Evolutionary conservation across 2,797 vertebrate genomes (phyloP), one percentile per base, ranked within the genome.

Genomic region (Coendou prehensilis): DNA sequence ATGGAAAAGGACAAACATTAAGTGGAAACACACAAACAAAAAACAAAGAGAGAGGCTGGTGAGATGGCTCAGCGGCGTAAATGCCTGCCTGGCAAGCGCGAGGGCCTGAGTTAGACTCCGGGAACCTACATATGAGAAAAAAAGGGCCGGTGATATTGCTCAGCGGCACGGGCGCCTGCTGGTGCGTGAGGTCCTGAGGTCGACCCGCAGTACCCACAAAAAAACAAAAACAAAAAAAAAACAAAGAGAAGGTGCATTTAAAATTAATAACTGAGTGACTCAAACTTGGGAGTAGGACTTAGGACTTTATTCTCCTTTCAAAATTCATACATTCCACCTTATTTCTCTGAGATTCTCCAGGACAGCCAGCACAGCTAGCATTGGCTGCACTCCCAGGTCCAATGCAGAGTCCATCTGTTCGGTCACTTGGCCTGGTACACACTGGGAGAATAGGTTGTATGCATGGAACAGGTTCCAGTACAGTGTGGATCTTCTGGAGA

Each of bases 401-500:
- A 78, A 79, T 23, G 61, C 80, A 81, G 87, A 30, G 71, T 52
- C 97, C 97, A 97, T 97, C 97, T 98, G 96, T 85, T 97, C 0
- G 1, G 67, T 94, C 91, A 92, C 82, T 78, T 26, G 45, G 87
- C 69, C 92, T 87, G 69, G 37, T 76, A 76, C 52, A 85, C 79
- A 57, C 37, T 91, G 61, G 30, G 87, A 93, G 76, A 94, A 94
- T 69, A 67, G 87, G 14, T 52, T 79, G 50, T 86, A 50, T 45
- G 45, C 15, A 61, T 20, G 54, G 82, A 80, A 93, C 33, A 47
- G 64, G n/a, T 92, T 92, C 90, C 91, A 95, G 56, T 71, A 84
- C 79, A 64, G 79, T 91, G 2, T 76, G 45, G 73, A 71, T 87
- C 97, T 87, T 80, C 91, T 94, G 73, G 95, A 91, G 79, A 89